phyloP scores from a whole-genome alignment of 2,888 invertebrate genomes.

The Aporophyla lueneburgensis region DNA sequence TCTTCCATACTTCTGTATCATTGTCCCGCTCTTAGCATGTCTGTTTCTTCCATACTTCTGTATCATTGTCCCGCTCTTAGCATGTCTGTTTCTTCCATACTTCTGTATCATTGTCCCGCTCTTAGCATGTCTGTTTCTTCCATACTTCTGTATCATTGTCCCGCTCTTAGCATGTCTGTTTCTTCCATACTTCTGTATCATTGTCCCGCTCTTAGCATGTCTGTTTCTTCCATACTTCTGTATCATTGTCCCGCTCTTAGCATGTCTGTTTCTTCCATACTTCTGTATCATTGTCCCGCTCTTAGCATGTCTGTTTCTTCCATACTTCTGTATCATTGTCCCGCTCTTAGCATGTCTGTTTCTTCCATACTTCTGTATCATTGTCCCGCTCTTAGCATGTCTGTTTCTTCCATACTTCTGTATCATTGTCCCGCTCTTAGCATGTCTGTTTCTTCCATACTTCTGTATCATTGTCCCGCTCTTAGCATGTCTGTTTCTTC shows the following conservation, averaged over 20 bases:
- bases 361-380: too few relatives aligned
- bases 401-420: too few relatives aligned
- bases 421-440: background rate
- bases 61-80: background rate
- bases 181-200: too few relatives aligned
- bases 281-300: background rate
- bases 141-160: too few relatives aligned
- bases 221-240: too few relatives aligned
- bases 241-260: background rate
- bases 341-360: background rate
- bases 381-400: background rate
- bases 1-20: too few relatives aligned
- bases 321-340: too few relatives aligned
- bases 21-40: background rate
- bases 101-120: background rate
- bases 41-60: too few relatives aligned
- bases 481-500: background rate
- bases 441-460: too few relatives aligned
- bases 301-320: background rate
- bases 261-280: too few relatives aligned
- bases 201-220: background rate
- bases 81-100: too few relatives aligned
- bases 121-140: background rate
- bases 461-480: background rate
- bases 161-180: background rate